phyloP scores from a whole-genome alignment of 2,797 vertebrate species.

The Podargus strigoides region DNA sequence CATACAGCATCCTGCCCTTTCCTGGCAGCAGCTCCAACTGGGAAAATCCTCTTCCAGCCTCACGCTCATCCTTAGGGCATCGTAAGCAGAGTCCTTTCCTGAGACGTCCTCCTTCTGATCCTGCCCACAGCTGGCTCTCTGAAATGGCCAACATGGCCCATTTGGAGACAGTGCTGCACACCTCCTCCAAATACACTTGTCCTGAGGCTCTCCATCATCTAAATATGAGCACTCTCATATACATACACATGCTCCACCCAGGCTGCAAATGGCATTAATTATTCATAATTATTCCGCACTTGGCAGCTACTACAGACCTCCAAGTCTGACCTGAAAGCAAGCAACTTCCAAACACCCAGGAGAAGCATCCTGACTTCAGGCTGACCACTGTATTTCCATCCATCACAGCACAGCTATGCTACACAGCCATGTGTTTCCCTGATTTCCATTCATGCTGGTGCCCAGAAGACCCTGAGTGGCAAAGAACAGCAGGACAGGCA shows the following conservation, averaged over 20 bases:
- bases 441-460: not conserved
- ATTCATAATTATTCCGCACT: not conserved
- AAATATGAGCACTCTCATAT: fast-evolving
- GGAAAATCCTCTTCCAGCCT: not conserved
- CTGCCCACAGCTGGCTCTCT: not conserved
- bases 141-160: not conserved
- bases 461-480: not conserved
- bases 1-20: not conserved
- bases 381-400: not conserved
- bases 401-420: not conserved
- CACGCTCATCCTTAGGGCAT: not conserved
- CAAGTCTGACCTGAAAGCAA: not conserved
- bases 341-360: not conserved
- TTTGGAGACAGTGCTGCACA: not conserved
- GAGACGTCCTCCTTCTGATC: not conserved
- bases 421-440: not conserved
- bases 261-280: not conserved
- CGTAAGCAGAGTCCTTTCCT: not conserved
- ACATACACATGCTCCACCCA: not conserved
- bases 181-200: not conserved
- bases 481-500: not conserved
- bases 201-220: not conserved
- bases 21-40: not conserved
- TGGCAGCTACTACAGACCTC: not conserved
- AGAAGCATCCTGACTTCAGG: not conserved